Evolutionary conservation across 2,888 invertebrate species (phyloP), one percentile per base, ranked within the genome.

Genomic region (Ophion obscuratus): DNA sequence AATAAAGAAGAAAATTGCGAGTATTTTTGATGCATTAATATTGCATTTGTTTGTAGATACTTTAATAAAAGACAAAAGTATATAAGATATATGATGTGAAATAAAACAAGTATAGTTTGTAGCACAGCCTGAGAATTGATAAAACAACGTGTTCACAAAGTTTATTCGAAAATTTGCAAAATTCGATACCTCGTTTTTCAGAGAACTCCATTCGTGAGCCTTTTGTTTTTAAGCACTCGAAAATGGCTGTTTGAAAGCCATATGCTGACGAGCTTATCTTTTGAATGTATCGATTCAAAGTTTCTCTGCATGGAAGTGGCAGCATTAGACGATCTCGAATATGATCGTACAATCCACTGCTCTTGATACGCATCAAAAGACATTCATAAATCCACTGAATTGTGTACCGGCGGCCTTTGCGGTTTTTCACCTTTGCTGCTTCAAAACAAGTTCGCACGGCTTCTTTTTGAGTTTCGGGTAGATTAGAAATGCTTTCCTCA

Each of bases 171-270:
- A 14, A 71, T 57, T 10, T 57, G 6, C 9, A 1, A 71, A 68
- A 14, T 10, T 66, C n/a, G 24, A 73, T 73, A 73, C 73, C 73
- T 73, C 61, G 59, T 40, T 73, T 73, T 2, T 36, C 36, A 73
- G 20, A 9, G n/a, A 27, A 61, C 24, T 59, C 11, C 73, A 73
- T 73, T 36, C n/a, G 59, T 14, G 40, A 59, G 14, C 40, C 73
- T 14, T 73, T 73, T 24, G 59, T 40, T n/a, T 20, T 59, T 27
- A 59, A 40, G 9, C 40, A 59, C 40, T 40, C 59, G 14, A 73
- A 73, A 40, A 73, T 61, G 5, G 73, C 36, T 5, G 36, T 14
- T 31, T 61, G 61, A 36, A 73, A 73, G 1, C 73, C 73, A 61
- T 73, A 73, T 11, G 61, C 20, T n/a, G 73, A 74, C 6, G 71